Evolutionary conservation across 2,113 vertebrate species (phyloP), one percentile per base, ranked within the genome.

Genomic region (Eulemur macaco): DNA sequence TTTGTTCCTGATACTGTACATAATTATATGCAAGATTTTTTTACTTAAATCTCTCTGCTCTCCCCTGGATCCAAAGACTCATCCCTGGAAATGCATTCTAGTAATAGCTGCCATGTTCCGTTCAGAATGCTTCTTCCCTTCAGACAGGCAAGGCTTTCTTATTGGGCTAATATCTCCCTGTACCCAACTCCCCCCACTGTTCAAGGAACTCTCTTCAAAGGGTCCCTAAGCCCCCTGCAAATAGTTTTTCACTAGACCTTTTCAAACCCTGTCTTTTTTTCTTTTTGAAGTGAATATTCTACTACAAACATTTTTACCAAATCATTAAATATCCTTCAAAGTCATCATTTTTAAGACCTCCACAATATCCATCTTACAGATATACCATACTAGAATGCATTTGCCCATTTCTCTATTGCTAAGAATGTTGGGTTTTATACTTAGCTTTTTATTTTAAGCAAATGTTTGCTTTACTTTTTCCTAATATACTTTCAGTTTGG

Each of bases 321-420:
- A 78, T 73, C 47, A 76, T 80, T 89, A 78, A 94, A 86, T 3
- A 52, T 74, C 81, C 4, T 86, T 96, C 34, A 58, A 83, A 85
- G 10, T 4, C 5, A 34, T 86, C 18, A n/a, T 85, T 84, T 86
- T 84, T 23, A 81, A 84, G 45, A 47, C 2, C 5, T 82, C 21
- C 8, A 60, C 10, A 78, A 73, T 63, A 50, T 29, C 20, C 23
- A 68, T 86, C 9, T 47, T 45, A 81, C 18, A 39, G 13, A n/a
- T 39, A 56, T 31, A 17, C 3, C 8, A n/a, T 64, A 10, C 18
- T 29, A 77, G 54, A 80, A 85, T 68, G 37, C 20, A 52, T 86
- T 69, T 80, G 13, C 21, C 64, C 8, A 68, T 52, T 86, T 96
- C 95, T 60, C 47, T 52, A 0, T 87, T 86, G 21, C 56, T 84